Base-by-base conservation (phyloP, 1,140 invertebrate species). In the Drosophila quadrilineata region DNA sequence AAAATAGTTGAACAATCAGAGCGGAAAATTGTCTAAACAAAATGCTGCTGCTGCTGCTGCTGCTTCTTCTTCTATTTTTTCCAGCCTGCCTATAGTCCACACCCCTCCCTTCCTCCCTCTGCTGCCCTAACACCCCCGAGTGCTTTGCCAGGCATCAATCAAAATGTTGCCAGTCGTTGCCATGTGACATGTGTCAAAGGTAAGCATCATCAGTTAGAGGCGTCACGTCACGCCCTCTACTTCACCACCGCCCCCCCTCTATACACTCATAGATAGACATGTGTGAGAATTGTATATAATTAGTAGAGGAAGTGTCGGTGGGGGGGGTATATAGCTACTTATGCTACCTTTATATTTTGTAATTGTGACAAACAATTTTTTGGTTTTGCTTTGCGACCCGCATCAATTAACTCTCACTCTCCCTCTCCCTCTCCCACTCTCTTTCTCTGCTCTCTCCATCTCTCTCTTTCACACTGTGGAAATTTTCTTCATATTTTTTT, bases 101-200 rank as follows among this genome's bases (percentile, higher is more conserved):
- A 24, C 21, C 16, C 31, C 31, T 6, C 12, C 33, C 33, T 4
- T 1, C 5, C 12, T 6, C n/a, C 5, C n/a, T 9, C 8, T 38
- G 24, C 33, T 26, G 52, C 41, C 40, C 52, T 57, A 38, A 10
- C 14, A 22, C 54, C 28, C 24, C 14, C 26, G 40, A 36, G 43
- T 31, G 16, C 26, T n/a, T 14, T 16, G 38, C 24, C 58, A 60
- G 72, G 46, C 77, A 84, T 82, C 77, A 76, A 82, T 84, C 77
- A 82, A 22, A 46, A n/a, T n/a, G 31, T n/a, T 50, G 50, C 48
- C 33, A 40, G 48, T 26, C 9, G 6, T 31, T 31, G 29, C 29
- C 29, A 31, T 36, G 24, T 70, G 79, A 82, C 79, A 85, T 84
- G 79, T 82, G 77, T 82, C 77, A 85, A 77, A 82, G 77, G 77